Evolutionary conservation across 2,888 invertebrate species (phyloP), one percentile per base, ranked within the genome.

Genomic region (Acanthacorydalis orientalis): DNA sequence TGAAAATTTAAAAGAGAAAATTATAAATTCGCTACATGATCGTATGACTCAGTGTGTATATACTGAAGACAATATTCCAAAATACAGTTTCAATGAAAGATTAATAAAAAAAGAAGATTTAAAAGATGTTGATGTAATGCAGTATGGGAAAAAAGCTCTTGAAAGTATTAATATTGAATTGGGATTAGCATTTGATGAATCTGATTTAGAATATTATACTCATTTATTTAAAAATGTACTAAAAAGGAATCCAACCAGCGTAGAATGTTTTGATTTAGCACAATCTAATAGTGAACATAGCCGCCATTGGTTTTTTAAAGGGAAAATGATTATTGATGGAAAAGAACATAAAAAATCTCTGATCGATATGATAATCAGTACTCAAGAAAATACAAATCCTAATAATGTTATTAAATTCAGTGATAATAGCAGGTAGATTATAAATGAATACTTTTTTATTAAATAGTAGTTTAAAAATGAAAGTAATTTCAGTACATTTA

Each of bases 211-310:
- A 50, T 92, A 84, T 62, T 96, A 96, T 61, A 85, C 84, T 51
- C 74, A 88, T 58, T 67, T 96, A 49, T 96, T 96, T 68, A 73
- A 75, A 50, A 76, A 84, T 51, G 79, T 84, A 55, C 65, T 93
- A 16, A 81, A 84, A 57, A 74, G 95, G 47, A 89, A 97, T 68
- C 97, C 97, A 15, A 96, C 96, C 0, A 93, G 89, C 60, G 95
- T 97, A 1, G 97, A 98, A 64, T 82, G 95, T 57, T 96, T 97
- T 68, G 97, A 97, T 70, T 76, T 97, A 55, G 97, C 97, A 3
- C 97, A 98, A 66, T 92, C 92, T 32, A 96, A 96, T 64, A 93
- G 95, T 64, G 97, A 98, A 64, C 97, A 98, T 65, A 93, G 93
- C 51, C 76, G 97, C 6, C 97, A 98, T 72, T 97, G 97, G 97